Evolutionary conservation across 1,140 invertebrate genomes (phyloP), one percentile per base, ranked within the genome.

Genomic region (Caenorhabditis inopinata): DNA sequence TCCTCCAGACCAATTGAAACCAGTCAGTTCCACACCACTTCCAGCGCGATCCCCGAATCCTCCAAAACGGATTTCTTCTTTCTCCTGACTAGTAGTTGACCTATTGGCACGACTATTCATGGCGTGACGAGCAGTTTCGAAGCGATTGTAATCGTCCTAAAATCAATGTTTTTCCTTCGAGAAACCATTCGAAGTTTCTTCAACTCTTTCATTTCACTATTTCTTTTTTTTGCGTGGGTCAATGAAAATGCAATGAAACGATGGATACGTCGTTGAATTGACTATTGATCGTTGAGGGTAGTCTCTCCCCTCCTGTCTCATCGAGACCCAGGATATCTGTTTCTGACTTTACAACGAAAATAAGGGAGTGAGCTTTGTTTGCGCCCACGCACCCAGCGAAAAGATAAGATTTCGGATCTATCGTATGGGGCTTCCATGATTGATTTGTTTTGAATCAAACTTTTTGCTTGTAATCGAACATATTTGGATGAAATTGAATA

Each of bases 31-130:
- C 11, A 89, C 87, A 12, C 86, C 86, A 45, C 85, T 88, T 25
- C 85, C 86, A 32, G 86, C 82, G 27, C 86, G 86, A 51, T 89
- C 86, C 23, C 86, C 86, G 80, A 85, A 87, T 14, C 86, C 86
- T 49, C 80, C 58, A 76, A 87, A 87, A 27, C 84, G 84, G 47
- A 77, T 74, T 18, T 77, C 49, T 14, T 83, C 79, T 21, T 81
- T 62, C 18, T 77, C 49, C 32, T 68, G 58, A 68, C 58, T 68
- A 9, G 38, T 47, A 23, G 38, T 45, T 1, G 73, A 51, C 0
- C 79, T 48, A n/a, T 82, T 62, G 21, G 46, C 42, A 27, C 49
- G 48, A 21, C 51, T 42, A 14, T 53, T 74, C 21, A 23, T 45
- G 1, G 74, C 75, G 62, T 83, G 82, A 1, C 80, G 74, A 3